phyloP scores from a whole-genome alignment of 2,113 vertebrate species.

The Mirza zaza region DNA sequence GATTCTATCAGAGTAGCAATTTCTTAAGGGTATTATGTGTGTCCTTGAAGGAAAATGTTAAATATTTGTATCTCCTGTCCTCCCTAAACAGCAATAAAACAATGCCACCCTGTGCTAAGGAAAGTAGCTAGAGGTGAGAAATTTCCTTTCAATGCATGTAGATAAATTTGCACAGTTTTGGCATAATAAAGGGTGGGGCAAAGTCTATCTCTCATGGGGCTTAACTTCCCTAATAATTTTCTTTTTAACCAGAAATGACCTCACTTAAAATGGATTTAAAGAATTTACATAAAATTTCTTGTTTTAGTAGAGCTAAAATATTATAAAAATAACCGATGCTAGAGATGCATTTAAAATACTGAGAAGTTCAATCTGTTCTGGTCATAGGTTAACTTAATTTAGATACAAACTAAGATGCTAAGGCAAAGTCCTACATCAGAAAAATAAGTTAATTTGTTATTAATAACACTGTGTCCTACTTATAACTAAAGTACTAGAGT shows the following conservation, averaged over 20 bases:
- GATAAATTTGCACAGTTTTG: background rate
- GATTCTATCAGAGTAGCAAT: background rate
- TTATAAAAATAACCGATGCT: background rate
- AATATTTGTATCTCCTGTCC: background rate
- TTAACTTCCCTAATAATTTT: background rate
- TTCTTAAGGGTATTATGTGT: background rate
- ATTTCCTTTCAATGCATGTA: background rate
- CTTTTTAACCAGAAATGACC: background rate
- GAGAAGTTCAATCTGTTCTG: background rate
- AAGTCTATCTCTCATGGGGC: background rate
- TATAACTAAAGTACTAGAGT: background rate
- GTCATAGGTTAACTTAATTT: background rate
- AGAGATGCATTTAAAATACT: background rate
- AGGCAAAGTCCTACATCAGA: background rate
- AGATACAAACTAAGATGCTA: background rate
- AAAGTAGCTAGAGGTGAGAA: background rate
- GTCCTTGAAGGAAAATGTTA: background rate
- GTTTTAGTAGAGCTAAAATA: background rate
- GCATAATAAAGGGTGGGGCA: background rate
- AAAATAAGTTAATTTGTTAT: background rate
- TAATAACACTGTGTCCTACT: background rate
- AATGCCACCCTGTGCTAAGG: background rate
- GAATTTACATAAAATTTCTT: constrained; percentile 37
- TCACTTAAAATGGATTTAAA: constrained; percentile 17
- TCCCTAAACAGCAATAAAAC: background rate